phyloP scores from a whole-genome alignment of 2,888 invertebrate species.

The Sminthurinus aureus region DNA sequence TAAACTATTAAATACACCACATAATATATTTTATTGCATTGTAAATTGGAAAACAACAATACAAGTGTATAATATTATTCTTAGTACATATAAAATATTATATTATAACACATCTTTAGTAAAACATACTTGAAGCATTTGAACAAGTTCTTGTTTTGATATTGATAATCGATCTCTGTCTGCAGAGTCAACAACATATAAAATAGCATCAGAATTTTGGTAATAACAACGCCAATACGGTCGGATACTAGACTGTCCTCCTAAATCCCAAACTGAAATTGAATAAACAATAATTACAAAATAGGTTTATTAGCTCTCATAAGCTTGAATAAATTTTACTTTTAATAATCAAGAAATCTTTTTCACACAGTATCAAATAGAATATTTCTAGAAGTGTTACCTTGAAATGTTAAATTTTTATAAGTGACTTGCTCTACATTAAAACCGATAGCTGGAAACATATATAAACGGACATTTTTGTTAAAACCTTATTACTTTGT shows the following conservation, averaged over 20 bases:
- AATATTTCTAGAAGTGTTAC: too few relatives aligned
- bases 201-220: constrained; percentile 98
- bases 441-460: constrained; percentile 80
- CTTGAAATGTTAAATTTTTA: constrained; percentile 98
- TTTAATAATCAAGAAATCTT: too few relatives aligned
- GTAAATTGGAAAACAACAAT: neutral
- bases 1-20: neutral
- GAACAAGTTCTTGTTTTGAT: constrained; percentile 96
- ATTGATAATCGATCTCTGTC: constrained; percentile 99
- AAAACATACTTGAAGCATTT: constrained; percentile 90
- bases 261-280: constrained; percentile 95
- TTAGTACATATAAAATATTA: too few relatives aligned
- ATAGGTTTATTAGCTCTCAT: neutral
- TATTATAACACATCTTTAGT: neutral
- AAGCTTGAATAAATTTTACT: too few relatives aligned
- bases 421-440: constrained; percentile 99
- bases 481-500: too few relatives aligned
- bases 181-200: constrained; percentile 99
- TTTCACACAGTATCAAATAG: too few relatives aligned
- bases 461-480: too few relatives aligned
- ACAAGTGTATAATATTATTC: too few relatives aligned
- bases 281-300: too few relatives aligned
- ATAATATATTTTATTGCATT: neutral
- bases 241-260: constrained; percentile 81
- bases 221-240: constrained; percentile 99